phyloP scores from a whole-genome alignment of 2,113 vertebrate species.

The Urocolius indicus region DNA sequence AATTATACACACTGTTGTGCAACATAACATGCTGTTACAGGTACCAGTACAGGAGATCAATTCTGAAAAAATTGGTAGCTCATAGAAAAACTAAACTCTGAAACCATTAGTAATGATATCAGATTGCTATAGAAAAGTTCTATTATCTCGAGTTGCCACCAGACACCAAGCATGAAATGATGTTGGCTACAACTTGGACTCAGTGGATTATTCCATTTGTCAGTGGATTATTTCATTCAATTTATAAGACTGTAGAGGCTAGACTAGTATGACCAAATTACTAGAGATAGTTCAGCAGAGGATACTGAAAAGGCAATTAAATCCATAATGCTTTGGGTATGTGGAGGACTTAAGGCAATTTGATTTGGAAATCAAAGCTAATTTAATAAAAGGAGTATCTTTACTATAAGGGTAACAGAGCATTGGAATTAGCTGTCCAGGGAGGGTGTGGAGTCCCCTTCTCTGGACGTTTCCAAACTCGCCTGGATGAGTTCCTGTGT shows the following conservation, averaged over 20 bases:
- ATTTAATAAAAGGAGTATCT: neutral
- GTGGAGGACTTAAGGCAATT: neutral
- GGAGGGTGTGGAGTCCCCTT: too few relatives aligned
- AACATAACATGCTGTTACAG: slow-evolving; percentile 33
- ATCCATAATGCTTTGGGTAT: neutral
- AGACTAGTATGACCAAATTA: neutral
- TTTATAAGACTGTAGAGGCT: neutral
- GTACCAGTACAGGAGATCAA: slow-evolving; percentile 24
- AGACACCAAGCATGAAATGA: slow-evolving; percentile 33
- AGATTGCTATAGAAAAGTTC: slow-evolving; percentile 47
- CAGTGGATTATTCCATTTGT: neutral
- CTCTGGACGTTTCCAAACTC: too few relatives aligned
- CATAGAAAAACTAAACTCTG: slow-evolving; percentile 37
- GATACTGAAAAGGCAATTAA: neutral
- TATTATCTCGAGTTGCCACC: slow-evolving; percentile 56
- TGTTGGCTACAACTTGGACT: neutral
- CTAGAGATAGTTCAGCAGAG: neutral
- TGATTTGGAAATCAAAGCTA: neutral
- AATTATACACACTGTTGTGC: neutral
- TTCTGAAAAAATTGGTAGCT: slow-evolving; percentile 51
- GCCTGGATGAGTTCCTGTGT: too few relatives aligned
- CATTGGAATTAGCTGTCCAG: too few relatives aligned
- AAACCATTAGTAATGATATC: slow-evolving; percentile 46
- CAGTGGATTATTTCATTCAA: neutral
- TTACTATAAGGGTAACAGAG: neutral